A percentile compares a stretch with the other conserved stretches of the same genome.
Conservation (phyloP, 2,113 vertebrate genomes). For the Chaetura pelagica region DNA sequence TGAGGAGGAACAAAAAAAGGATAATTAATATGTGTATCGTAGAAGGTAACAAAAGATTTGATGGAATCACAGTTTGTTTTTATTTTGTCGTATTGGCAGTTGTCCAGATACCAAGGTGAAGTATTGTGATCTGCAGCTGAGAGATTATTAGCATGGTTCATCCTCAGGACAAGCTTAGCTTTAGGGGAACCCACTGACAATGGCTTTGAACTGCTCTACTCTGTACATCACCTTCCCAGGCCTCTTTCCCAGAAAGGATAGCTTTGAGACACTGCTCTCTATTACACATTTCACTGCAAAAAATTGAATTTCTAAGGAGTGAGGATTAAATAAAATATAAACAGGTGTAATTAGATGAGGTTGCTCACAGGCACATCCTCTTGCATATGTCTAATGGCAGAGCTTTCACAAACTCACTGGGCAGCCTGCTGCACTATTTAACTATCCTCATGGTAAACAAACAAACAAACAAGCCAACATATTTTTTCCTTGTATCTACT, state of each 20-base stretch:
- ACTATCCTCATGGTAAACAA: fast-evolving
- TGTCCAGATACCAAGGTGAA: not conserved
- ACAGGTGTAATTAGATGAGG: not conserved
- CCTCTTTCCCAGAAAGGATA: not conserved
- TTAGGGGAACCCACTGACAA: not conserved
- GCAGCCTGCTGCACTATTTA: not conserved
- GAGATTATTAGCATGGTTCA: not conserved
- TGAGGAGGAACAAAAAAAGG: too few species aligned
- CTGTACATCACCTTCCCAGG: not conserved
- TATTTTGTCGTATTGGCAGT: not conserved
- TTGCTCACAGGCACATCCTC: not conserved
- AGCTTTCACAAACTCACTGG: not conserved
- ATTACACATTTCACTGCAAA: fast-evolving
- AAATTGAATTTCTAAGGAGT: not conserved
- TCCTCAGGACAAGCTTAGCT: not conserved
- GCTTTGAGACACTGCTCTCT: not conserved
- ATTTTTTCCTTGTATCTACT: not conserved
- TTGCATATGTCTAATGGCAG: not conserved
- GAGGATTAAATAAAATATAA: not conserved
- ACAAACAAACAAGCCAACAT: fast-evolving
- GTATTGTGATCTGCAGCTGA: not conserved
- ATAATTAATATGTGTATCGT: not conserved
- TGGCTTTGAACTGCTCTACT: not conserved
- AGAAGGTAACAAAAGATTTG: not conserved
- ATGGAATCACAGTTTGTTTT: not conserved